phyloP scores from a whole-genome alignment of 2,797 vertebrate genomes.

The Myripristis jacobus region DNA sequence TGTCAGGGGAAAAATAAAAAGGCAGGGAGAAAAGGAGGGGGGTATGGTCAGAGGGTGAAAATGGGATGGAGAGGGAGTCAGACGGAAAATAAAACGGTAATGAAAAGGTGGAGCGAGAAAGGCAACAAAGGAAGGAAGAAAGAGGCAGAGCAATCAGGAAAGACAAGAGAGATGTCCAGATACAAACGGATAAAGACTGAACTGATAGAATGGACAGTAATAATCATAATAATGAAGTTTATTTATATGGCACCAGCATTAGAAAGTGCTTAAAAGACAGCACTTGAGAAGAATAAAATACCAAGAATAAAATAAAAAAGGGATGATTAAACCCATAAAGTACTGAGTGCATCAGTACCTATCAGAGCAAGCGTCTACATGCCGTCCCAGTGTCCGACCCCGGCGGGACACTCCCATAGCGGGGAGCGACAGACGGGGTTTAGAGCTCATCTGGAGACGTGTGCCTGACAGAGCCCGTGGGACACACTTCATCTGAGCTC shows the following conservation, averaged over 20 bases:
- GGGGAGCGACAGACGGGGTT: conserved; percentile 58
- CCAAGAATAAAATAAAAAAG: too few species aligned
- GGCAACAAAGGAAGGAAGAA: too few species aligned
- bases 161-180: neutral
- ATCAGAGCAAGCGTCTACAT: conserved; percentile 12
- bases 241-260: too few species aligned
- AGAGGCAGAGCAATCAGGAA: too few species aligned
- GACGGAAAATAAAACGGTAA: neutral
- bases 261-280: too few species aligned
- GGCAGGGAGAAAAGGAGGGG: neutral
- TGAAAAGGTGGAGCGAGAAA: neutral
- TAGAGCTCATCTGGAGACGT: conserved; percentile 58
- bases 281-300: too few species aligned
- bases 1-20: neutral
- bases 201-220: too few species aligned
- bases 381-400: conserved; percentile 37
- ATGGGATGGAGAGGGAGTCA: too few species aligned
- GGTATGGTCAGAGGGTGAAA: too few species aligned
- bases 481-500: conserved; percentile 31
- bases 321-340: too few species aligned
- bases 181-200: neutral
- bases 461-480: conserved; percentile 46
- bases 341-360: too few species aligned
- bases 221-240: too few species aligned
- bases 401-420: conserved; percentile 51